Percentiles rank a stretch among this genome's conserved stretches.
Conservation (phyloP, 2,113 vertebrate species). For the Todiramphus saurophagus region DNA sequence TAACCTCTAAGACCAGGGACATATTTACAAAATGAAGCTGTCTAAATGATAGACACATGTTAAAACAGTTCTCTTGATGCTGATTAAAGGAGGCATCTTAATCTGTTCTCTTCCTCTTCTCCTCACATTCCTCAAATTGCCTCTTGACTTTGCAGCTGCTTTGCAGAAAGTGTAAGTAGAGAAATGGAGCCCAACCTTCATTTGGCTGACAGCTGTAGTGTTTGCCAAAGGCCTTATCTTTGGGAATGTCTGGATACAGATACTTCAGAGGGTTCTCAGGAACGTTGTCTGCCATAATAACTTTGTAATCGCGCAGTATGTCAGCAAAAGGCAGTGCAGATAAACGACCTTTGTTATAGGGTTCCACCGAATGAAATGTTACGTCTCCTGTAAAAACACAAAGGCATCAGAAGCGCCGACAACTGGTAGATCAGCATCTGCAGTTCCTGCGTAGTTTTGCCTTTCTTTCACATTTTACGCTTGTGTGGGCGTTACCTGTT, state of each 20-base stretch:
- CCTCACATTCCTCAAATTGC: neutral
- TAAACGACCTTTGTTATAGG: slow-evolving; percentile 92
- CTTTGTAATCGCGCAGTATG: slow-evolving; percentile 95
- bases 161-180: neutral
- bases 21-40: neutral
- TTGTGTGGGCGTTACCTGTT: neutral
- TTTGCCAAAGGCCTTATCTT: slow-evolving; percentile 93
- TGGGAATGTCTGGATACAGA: slow-evolving; percentile 94
- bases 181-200: slow-evolving; percentile 78
- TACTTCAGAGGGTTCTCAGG: slow-evolving; percentile 94
- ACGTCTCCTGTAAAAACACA: slow-evolving; percentile 81
- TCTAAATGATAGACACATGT: neutral
- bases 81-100: neutral
- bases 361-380: slow-evolving; percentile 92
- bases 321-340: slow-evolving; percentile 91
- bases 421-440: neutral
- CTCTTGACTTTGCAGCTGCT: neutral
- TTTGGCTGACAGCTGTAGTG: slow-evolving; percentile 93
- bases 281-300: slow-evolving; percentile 90
- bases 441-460: neutral
- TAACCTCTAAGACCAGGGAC: neutral
- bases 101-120: neutral
- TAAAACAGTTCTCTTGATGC: neutral
- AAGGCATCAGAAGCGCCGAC: neutral
- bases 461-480: neutral